phyloP scores from a whole-genome alignment of 2,888 invertebrate species.

The Hecatera dysodea region DNA sequence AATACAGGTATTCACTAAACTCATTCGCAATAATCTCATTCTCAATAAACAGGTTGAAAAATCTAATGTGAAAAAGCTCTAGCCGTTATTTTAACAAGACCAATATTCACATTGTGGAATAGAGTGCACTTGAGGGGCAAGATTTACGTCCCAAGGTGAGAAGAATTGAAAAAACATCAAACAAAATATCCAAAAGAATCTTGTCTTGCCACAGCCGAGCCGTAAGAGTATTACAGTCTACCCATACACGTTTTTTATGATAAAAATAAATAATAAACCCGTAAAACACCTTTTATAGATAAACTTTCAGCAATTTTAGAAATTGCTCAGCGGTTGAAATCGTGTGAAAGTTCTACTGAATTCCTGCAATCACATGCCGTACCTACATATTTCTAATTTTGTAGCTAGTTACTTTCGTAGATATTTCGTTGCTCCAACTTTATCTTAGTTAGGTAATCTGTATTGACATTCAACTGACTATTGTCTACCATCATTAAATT shows the following conservation, averaged over 20 bases:
- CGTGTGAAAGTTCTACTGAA: constrained; percentile 28
- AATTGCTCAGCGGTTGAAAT: constrained; percentile 14
- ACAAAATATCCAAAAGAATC: neutral
- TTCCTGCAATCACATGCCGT: constrained; percentile 16
- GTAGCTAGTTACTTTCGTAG: neutral
- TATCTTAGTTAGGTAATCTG: constrained; percentile 18
- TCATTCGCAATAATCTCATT: no score
- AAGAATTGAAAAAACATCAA: neutral
- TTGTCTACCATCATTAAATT: constrained; percentile 16
- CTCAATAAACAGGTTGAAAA: constrained; percentile 17
- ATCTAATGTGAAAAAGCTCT: neutral
- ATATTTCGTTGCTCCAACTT: constrained; percentile 30
- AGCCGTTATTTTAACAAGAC: neutral
- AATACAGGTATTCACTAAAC: constrained; percentile 19
- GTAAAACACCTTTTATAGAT: neutral
- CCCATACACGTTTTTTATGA: neutral
- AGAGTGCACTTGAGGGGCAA: neutral
- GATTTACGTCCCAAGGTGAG: neutral
- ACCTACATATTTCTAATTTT: constrained; percentile 20
- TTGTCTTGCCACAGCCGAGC: neutral
- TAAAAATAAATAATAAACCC: neutral
- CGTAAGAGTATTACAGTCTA: neutral
- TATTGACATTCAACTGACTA: constrained; percentile 32
- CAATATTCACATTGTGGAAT: neutral
- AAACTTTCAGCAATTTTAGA: constrained; percentile 23